These are phyloP conservation scores for Anabacerthia variegaticeps DNA, from an alignment of 2,797 vertebrate genomes.

Conservation along the genomic window DNA sequence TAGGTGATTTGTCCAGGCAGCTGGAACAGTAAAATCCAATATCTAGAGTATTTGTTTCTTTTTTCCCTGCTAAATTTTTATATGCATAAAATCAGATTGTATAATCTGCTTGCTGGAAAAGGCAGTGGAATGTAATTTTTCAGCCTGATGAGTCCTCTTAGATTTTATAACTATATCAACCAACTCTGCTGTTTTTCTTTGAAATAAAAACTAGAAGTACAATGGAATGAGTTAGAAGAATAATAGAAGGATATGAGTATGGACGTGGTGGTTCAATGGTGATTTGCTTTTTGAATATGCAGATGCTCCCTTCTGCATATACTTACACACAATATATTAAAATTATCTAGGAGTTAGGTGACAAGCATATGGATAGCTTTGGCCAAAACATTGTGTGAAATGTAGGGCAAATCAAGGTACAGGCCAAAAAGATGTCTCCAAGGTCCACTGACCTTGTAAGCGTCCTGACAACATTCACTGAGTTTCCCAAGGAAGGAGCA, in stretches of 20 bases:
- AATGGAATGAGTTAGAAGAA: neutral
- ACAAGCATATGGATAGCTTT: neutral
- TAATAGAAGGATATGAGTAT: neutral
- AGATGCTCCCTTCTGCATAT: neutral
- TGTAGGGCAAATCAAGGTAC: neutral
- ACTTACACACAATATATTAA: neutral
- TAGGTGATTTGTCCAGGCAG: neutral
- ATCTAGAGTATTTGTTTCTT: neutral
- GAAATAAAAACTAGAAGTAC: neutral
- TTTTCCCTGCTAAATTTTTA: neutral
- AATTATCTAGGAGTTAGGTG: neutral
- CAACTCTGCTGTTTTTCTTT: neutral
- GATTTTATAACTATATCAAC: neutral
- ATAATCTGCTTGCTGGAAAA: neutral
- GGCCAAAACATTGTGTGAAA: neutral
- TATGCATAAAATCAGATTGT: neutral
- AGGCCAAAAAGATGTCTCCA: neutral
- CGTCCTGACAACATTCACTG: rapidly evolving
- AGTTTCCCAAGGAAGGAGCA: neutral
- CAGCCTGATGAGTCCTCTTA: neutral
- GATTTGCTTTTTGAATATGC: neutral
- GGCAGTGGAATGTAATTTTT: neutral
- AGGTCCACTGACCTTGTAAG: neutral
- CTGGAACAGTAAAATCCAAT: neutral
- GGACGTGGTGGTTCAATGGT: neutral